Percentiles rank a stretch among this genome's conserved stretches.
These are phyloP conservation scores for Philaenus spumarius DNA, from an alignment of 1,140 invertebrate species.

Conservation along the genomic window DNA sequence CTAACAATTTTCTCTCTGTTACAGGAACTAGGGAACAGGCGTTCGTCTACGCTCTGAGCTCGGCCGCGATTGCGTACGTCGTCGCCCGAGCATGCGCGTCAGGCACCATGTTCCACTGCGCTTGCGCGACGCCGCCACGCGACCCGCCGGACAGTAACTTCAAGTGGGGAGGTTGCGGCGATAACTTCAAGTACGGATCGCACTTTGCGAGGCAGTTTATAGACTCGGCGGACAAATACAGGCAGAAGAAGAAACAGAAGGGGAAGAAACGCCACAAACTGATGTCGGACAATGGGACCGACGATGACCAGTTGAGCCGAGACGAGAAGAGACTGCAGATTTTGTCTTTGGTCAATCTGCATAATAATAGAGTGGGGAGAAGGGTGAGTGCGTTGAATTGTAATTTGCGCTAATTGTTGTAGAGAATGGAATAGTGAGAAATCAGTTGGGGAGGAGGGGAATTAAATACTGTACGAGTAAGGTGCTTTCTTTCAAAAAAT, in stretches of 20 bases:
- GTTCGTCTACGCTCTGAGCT: conserved; percentile 65
- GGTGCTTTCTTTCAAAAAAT: no score
- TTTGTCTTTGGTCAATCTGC: conserved; percentile 62
- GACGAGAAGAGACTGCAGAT: conserved; percentile 24
- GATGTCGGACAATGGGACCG: not conserved
- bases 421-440: no score
- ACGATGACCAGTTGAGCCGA: conserved; percentile 4
- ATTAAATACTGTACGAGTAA: no score
- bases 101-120: conserved; percentile 56
- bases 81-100: conserved; percentile 65
- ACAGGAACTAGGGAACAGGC: conserved; percentile 74
- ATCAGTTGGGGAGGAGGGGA: no score
- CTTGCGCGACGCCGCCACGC: conserved; percentile 54
- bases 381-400: no score
- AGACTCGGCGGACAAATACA: conserved; percentile 40
- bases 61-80: conserved; percentile 64
- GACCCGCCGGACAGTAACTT: conserved; percentile 49
- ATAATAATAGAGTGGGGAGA: conserved; percentile 68
- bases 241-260: conserved; percentile 15
- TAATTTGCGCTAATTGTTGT: no score
- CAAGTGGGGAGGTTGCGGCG: conserved; percentile 65
- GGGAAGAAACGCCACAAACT: not conserved
- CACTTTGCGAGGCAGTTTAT: conserved; percentile 55
- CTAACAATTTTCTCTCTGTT: no score
- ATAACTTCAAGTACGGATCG: conserved; percentile 54